Base-by-base conservation (phyloP, 1,140 invertebrate species). In the Dryas iulia region DNA sequence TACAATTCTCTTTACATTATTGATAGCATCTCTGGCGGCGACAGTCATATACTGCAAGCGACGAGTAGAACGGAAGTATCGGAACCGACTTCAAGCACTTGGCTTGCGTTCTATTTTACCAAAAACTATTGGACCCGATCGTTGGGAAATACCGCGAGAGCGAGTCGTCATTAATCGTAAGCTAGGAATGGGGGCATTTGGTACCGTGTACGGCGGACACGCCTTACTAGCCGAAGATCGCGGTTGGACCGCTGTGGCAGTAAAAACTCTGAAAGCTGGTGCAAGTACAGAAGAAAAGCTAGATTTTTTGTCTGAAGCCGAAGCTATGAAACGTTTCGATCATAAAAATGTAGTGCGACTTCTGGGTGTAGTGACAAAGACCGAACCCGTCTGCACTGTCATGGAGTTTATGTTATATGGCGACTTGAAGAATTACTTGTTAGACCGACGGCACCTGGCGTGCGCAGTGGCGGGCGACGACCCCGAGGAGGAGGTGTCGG, bases 321-420 rank as follows among this genome's bases (percentile, higher is more conserved):
- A 98, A 83, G 95, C 97, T n/a, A 98, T 98, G 97, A 98, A 98
- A 82, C 93, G 96, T 52, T 98, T 98, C 84, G 95, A 97, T 57
- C 97, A 99, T 83, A 95, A 95, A 71, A 98, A 99, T 83, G 96
- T 99, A 28, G 95, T 99, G 0, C 95, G 95, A 72, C 91, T 99
- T 3, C 87, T 98, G 0, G 97, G 95, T 1, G 97, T 98, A 25
- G 97, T 96, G 74, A 97, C 96, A 1, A 95, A 95, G 81, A 95
- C 94, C 52, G 96, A 98, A 72, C 97, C 97, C 0, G 95, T 98
- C 12, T 96, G 97, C 79, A 97, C 97, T 4, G 95, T 98, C 0
- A 98, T 98, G 95, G 97, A 98, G 84, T 98, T 98, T 72, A 98
- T 98, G 96, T 93, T 98, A 52, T 98, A 98, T 74, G 98, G 98